A percentile compares a stretch with the other conserved stretches of the same genome.
These are phyloP conservation scores for Iguana delicatissima DNA, from an alignment of 2,797 vertebrate genomes.

Conservation along the genomic window DNA sequence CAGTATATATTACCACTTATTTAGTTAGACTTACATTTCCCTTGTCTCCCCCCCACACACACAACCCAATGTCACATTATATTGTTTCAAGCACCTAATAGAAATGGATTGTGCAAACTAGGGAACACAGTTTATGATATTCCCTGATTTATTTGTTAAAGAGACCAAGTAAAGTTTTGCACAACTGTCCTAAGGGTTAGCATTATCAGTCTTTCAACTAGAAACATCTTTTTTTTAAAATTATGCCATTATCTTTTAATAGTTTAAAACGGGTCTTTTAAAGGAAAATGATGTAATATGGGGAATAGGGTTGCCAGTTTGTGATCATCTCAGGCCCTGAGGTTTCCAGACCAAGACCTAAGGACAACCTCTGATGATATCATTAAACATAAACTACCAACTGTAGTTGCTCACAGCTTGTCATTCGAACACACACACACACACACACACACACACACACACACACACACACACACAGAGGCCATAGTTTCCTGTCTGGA, in stretches of 20 bases:
- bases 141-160: neutral
- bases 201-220: neutral
- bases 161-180: neutral
- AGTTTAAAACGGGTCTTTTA: neutral
- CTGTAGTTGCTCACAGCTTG: no score
- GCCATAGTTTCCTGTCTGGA: no score
- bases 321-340: no score
- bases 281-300: neutral
- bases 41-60: neutral
- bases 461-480: no score
- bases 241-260: slow-evolving; percentile 1
- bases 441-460: no score
- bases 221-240: neutral
- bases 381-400: no score
- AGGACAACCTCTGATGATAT: no score
- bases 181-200: neutral
- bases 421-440: no score
- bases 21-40: neutral
- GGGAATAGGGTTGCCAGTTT: no score
- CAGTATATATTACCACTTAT: neutral
- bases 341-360: no score
- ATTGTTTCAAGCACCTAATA: neutral
- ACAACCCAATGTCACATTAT: neutral
- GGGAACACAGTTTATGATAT: neutral
- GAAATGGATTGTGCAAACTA: neutral